These are phyloP conservation scores for Darevskia mixta DNA, from an alignment of 2,797 vertebrate species.

Conservation along the genomic window DNA sequence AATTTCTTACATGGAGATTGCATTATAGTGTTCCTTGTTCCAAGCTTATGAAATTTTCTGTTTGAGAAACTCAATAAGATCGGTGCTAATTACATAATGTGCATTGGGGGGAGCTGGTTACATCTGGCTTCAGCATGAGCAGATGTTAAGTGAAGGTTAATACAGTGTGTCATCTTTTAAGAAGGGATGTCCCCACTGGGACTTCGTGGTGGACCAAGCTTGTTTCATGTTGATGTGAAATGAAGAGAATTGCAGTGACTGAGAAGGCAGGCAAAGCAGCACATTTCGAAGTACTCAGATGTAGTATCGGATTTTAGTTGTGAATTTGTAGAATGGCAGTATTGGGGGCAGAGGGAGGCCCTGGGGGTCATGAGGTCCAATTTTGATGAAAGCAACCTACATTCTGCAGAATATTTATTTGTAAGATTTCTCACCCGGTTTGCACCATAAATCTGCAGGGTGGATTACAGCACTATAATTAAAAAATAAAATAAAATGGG, in stretches of 20 bases:
- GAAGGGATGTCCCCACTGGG: constrained; percentile 13
- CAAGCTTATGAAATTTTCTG: constrained; percentile 50
- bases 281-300: constrained; percentile 29
- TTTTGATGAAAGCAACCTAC: neutral
- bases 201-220: constrained; percentile 53
- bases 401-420: neutral
- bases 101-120: neutral
- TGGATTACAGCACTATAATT: too few species aligned
- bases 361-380: neutral
- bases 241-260: neutral
- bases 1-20: constrained; percentile 54
- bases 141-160: constrained; percentile 67
- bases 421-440: too few species aligned
- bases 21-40: constrained; percentile 44
- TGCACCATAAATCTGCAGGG: too few species aligned
- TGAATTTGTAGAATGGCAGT: neutral
- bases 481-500: too few species aligned
- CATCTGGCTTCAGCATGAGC: constrained; percentile 53
- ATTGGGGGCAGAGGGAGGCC: neutral
- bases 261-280: constrained; percentile 16
- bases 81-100: constrained; percentile 66
- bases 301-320: neutral
- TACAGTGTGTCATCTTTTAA: constrained; percentile 53
- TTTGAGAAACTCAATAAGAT: constrained; percentile 59
- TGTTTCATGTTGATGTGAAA: constrained; percentile 30